Conservation (phyloP, 92 coral and sea anemone species). For the Epizoanthus fatuus region DNA sequence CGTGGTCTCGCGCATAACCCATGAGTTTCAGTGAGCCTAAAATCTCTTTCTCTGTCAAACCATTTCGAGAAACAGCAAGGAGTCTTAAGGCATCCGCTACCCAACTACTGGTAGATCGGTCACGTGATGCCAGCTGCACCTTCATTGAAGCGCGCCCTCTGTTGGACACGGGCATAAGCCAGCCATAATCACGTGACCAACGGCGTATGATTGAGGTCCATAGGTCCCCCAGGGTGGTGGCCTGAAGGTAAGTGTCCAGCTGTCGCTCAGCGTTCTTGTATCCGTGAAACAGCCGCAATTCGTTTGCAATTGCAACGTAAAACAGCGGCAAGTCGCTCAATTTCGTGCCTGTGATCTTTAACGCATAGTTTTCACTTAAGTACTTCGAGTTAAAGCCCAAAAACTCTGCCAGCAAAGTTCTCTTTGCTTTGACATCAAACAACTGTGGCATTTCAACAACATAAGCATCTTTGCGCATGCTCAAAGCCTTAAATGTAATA, state of each 20-base stretch:
- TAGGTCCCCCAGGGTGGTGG: constrained; percentile 82
- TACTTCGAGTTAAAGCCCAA: constrained; percentile 78
- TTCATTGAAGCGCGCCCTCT: constrained; percentile 88
- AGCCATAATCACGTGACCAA: constrained; percentile 98
- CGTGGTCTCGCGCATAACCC: constrained; percentile 88
- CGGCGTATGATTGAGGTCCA: constrained; percentile 96
- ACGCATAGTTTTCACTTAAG: constrained; percentile 66
- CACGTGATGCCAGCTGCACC: constrained; percentile 95
- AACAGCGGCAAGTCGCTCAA: constrained; percentile 86
- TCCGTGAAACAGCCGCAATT: constrained; percentile 84
- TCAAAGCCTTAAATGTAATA: constrained; percentile 81
- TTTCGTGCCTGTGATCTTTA: constrained; percentile 76
- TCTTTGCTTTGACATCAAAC: constrained; percentile 76
- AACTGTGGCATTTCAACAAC: constrained; percentile 79
- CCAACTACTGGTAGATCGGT: constrained; percentile 98
- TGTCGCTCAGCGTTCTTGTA: constrained; percentile 85
- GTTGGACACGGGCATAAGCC: constrained; percentile 91
- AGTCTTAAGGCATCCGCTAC: constrained; percentile 94
- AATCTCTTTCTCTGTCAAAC: constrained; percentile 87
- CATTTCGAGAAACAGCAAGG: constrained; percentile 88
- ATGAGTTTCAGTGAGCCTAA: constrained; percentile 83
- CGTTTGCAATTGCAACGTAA: constrained; percentile 88
- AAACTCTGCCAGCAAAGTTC: constrained; percentile 80
- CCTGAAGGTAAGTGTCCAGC: constrained; percentile 81
- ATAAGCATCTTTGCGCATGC: constrained; percentile 80